These are phyloP conservation scores for Prorops nasuta DNA, from an alignment of 1,140 invertebrate genomes.

Conservation along the genomic window DNA sequence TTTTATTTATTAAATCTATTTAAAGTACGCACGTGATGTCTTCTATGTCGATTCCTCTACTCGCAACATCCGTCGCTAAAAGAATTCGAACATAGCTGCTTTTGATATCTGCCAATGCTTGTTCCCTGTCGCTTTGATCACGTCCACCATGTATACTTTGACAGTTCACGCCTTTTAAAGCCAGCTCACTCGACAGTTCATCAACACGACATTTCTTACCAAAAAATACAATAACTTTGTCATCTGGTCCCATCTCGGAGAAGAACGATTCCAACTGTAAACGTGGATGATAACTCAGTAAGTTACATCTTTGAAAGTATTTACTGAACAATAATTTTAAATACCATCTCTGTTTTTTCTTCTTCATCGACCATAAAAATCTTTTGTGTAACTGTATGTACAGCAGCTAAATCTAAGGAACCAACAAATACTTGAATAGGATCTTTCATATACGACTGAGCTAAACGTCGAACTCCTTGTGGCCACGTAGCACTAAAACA, in stretches of 20 bases:
- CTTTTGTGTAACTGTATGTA: constrained; percentile 77
- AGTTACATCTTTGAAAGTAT: neutral
- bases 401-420: constrained; percentile 79
- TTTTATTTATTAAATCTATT: no score
- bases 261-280: constrained; percentile 62
- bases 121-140: constrained; percentile 83
- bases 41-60: constrained; percentile 87
- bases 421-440: constrained; percentile 89
- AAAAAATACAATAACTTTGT: constrained; percentile 88
- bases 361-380: constrained; percentile 73
- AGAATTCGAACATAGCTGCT: constrained; percentile 73
- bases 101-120: constrained; percentile 79
- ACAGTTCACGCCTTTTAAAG: constrained; percentile 64
- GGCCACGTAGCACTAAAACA: constrained; percentile 84
- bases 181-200: constrained; percentile 77
- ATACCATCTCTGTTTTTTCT: constrained; percentile 60
- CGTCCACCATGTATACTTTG: constrained; percentile 87
- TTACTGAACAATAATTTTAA: neutral
- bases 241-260: constrained; percentile 63
- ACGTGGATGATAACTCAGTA: constrained; percentile 32
- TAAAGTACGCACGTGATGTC: constrained; percentile 83
- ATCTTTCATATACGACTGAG: constrained; percentile 80
- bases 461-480: constrained; percentile 74
- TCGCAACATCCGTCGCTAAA: constrained; percentile 94
- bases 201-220: constrained; percentile 79